Evolutionary conservation across 2,113 vertebrate genomes (phyloP).

Genomic region (Oceanodroma tethys): DNA sequence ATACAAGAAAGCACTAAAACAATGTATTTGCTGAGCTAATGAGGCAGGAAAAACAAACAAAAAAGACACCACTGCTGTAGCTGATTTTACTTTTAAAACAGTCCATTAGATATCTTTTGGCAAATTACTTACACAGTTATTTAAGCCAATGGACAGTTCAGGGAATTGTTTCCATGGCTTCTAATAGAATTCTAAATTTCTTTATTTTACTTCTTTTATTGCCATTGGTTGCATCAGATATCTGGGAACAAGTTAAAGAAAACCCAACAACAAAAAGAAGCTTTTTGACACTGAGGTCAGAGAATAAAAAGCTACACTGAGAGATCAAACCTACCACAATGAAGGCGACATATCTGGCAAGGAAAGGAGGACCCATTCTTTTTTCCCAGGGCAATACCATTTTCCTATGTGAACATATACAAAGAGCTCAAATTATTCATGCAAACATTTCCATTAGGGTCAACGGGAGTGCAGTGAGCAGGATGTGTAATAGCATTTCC

Average conservation of each 20-base stretch:
- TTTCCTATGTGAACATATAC: conserved; percentile 15
- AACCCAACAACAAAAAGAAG: neutral
- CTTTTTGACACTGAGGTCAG: neutral
- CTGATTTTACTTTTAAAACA: conserved; percentile 6
- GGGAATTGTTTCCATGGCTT: neutral
- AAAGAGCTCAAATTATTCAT: conserved; percentile 5
- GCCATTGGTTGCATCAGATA: neutral
- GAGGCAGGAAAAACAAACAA: neutral
- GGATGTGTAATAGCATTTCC: neutral
- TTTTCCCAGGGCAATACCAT: neutral
- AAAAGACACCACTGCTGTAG: neutral
- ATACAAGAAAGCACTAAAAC: neutral
- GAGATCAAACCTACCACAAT: neutral
- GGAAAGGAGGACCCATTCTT: neutral
- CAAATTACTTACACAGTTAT: neutral
- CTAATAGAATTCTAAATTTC: neutral
- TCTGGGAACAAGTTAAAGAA: neutral
- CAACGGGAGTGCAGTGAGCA: neutral
- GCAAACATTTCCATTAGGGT: conserved; percentile 14
- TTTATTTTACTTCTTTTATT: neutral
- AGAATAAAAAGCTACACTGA: neutral
- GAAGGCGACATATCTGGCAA: neutral
- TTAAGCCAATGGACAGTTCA: neutral
- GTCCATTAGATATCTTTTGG: neutral
- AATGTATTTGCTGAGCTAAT: neutral